Evolutionary conservation across 2,113 vertebrate genomes (phyloP).

Genomic region (Orycteropus afer): DNA sequence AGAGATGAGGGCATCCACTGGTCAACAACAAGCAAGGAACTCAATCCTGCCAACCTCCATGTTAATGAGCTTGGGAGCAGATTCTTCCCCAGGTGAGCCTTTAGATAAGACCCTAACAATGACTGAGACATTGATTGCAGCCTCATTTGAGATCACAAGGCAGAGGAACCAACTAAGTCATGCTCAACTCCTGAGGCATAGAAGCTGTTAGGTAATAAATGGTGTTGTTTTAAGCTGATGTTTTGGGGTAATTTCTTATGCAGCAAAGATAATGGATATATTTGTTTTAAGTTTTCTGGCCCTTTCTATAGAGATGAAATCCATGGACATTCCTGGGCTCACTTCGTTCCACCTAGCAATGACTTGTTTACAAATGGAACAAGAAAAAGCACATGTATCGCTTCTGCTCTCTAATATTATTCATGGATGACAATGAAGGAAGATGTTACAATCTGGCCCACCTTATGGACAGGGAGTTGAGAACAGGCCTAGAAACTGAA

Average conservation of each 20-base stretch:
- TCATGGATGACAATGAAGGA: constrained; percentile 37
- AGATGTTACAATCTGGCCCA: constrained; percentile 44
- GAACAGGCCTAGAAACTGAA: not conserved
- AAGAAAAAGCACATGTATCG: not conserved
- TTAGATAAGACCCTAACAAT: too few species aligned
- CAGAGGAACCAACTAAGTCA: not conserved
- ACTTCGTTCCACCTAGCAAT: not conserved
- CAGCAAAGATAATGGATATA: not conserved
- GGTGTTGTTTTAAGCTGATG: not conserved
- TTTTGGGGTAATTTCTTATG: not conserved
- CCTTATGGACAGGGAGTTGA: constrained; percentile 19
- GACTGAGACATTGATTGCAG: not conserved
- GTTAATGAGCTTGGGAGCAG: too few species aligned
- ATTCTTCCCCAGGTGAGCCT: too few species aligned
- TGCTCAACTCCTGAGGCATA: not conserved
- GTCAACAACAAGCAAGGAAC: not conserved
- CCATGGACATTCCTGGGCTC: not conserved
- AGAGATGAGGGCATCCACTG: not conserved
- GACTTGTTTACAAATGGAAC: not conserved
- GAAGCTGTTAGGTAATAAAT: not conserved
- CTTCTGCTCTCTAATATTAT: constrained; percentile 17
- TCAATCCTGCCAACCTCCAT: not conserved
- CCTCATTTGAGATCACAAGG: not conserved
- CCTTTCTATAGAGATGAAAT: not conserved
- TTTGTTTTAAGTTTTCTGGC: not conserved